phyloP scores from a whole-genome alignment of 2,113 vertebrate species.

The Aythya baeri region DNA sequence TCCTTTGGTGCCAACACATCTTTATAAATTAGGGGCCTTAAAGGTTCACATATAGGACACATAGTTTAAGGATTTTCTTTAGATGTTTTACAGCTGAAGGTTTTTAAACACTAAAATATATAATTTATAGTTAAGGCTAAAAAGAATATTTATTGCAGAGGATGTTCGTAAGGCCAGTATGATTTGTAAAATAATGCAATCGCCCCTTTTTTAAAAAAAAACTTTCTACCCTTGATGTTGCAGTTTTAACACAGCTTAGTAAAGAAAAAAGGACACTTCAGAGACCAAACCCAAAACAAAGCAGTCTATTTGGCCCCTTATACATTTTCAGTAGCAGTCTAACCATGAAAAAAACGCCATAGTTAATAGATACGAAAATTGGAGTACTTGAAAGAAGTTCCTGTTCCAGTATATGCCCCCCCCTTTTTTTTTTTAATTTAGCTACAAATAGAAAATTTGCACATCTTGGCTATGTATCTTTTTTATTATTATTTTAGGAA shows the following conservation, averaged over 20 bases:
- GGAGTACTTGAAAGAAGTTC: constrained; percentile 74
- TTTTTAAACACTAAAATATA: constrained; percentile 88
- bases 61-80: constrained; percentile 73
- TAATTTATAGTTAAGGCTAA: constrained; percentile 88
- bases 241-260: constrained; percentile 52
- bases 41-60: constrained; percentile 70
- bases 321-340: constrained; percentile 46
- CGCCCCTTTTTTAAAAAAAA: constrained; percentile 57
- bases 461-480: constrained; percentile 78
- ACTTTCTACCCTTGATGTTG: constrained; percentile 58
- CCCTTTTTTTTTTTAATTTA: constrained; percentile 1
- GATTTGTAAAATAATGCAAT: constrained; percentile 78
- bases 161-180: constrained; percentile 86
- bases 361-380: constrained; percentile 71
- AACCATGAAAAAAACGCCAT: constrained; percentile 58
- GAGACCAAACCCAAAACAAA: constrained; percentile 40
- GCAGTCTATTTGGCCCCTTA: constrained; percentile 39
- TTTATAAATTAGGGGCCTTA: constrained; percentile 75
- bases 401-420: constrained; percentile 58
- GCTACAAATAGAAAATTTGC: constrained; percentile 79
- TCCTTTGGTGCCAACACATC: constrained; percentile 75
- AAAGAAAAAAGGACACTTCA: constrained; percentile 54
- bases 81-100: constrained; percentile 78
- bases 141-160: constrained; percentile 90
- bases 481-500: constrained; percentile 74